Conservation (phyloP, 2,888 invertebrate species). For the Nemapogon koenigi region DNA sequence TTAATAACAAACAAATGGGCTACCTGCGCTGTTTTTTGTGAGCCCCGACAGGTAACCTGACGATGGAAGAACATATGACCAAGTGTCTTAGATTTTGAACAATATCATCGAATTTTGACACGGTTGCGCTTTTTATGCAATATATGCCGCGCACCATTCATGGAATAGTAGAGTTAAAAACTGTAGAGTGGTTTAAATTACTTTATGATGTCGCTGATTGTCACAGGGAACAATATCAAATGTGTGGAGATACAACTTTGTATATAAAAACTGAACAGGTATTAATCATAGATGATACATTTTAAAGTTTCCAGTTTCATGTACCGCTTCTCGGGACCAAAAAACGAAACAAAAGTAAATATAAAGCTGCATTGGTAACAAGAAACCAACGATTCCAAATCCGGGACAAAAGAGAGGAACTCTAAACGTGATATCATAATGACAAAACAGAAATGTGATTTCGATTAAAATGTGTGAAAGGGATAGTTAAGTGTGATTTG, state of each 20-base stretch:
- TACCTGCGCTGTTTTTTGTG: conserved; percentile 63
- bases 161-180: conserved; percentile 23
- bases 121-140: conserved; percentile 51
- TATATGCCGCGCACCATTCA: conserved; percentile 34
- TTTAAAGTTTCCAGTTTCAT: conserved; percentile 4
- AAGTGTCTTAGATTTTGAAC: conserved; percentile 58
- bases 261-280: too few relatives aligned
- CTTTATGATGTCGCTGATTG: too few relatives aligned
- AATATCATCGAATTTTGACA: conserved; percentile 56
- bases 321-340: background rate
- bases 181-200: too few relatives aligned
- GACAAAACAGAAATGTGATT: conserved; percentile 66
- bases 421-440: conserved; percentile 61
- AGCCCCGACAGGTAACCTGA: conserved; percentile 53
- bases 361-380: conserved; percentile 51
- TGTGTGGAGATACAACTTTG: too few relatives aligned
- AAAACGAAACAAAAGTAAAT: conserved; percentile 21
- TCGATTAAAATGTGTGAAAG: conserved; percentile 56
- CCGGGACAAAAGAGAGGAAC: conserved; percentile 58
- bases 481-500: conserved; percentile 32
- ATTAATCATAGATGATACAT: background rate
- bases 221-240: too few relatives aligned
- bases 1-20: conserved; percentile 67
- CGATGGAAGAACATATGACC: conserved; percentile 55
- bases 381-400: conserved; percentile 55